Base-by-base conservation (phyloP, 2,888 invertebrate genomes). In the Melipona beecheii region DNA sequence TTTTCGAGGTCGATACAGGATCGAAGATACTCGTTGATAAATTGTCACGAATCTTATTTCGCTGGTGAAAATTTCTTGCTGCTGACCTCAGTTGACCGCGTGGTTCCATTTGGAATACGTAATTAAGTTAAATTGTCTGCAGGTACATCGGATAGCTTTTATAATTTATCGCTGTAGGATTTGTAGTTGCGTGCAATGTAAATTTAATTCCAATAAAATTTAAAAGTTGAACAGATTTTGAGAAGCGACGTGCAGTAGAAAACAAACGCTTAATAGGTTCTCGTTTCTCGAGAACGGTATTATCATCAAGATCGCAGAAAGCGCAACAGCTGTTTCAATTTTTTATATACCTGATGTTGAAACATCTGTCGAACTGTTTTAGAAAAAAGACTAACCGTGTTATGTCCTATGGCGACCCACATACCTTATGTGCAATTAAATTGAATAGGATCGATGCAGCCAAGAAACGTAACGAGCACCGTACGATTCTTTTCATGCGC, bases 321-420 rank as follows among this genome's bases (percentile, higher is more conserved):
- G 27, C 58, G 73, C 52, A 80, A 75, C 83, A 85, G 80, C 80
- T 85, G 83, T 56, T 74, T 76, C 58, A 74, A 80, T 83, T 80
- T 75, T 66, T 75, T 43, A 36, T 76, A 31, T 75, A 70, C 54
- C 54, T 74, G 76, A 21, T 56, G 72, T 60, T 64, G 70, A 36
- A 77, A 71, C 83, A 85, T 77, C 83, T 83, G 85, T 68, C 83
- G 75, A 74, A 49, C 31, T 15, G 74, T 52, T 74, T 79, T 43
- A 36, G 76, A 76, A 77, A 80, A n/a, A 75, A 75, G 77, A 75
- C 65, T 65, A 77, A 68, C 43, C 49, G 49, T 71, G 49, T 58
- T 70, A 75, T 66, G 58, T 54, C 17, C 64, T 68, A 80, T 68
- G 27, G 54, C 80, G 77, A 80, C 83, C 85, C 64, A 85, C 83